Evolutionary conservation across 2,797 vertebrate genomes (phyloP).

Genomic region (Crypturellus tataupa): DNA sequence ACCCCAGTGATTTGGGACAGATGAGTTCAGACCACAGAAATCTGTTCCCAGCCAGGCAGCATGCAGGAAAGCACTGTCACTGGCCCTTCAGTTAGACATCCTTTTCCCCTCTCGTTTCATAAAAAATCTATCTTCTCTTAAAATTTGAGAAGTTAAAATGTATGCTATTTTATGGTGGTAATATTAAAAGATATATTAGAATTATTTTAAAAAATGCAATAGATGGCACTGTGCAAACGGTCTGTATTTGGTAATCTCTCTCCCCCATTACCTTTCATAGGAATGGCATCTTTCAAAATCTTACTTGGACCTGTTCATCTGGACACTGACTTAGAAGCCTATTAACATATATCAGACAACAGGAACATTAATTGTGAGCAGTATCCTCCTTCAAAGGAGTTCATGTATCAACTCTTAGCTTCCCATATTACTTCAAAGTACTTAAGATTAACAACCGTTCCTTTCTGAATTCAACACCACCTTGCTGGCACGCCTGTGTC

Average conservation of each 20-base stretch:
- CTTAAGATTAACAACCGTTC: background rate
- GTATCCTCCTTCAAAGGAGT: background rate
- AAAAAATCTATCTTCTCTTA: background rate
- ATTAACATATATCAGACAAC: background rate
- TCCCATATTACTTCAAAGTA: background rate
- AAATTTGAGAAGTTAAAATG: background rate
- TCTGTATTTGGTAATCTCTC: background rate
- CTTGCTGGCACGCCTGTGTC: background rate
- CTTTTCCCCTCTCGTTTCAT: background rate
- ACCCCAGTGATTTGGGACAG: background rate
- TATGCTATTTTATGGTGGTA: background rate
- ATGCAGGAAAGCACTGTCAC: background rate
- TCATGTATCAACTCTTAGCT: background rate
- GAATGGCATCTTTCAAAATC: background rate
- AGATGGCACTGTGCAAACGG: background rate
- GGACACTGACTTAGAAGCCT: background rate
- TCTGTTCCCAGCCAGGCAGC: background rate
- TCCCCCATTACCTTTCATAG: background rate
- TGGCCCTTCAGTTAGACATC: background rate
- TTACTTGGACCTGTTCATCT: background rate
- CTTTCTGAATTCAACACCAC: background rate
- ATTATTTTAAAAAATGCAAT: background rate
- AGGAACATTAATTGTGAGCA: background rate
- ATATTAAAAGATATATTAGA: background rate
- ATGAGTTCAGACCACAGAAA: background rate